Conservation (phyloP, 2,113 vertebrate species). For the Pipa parva region DNA sequence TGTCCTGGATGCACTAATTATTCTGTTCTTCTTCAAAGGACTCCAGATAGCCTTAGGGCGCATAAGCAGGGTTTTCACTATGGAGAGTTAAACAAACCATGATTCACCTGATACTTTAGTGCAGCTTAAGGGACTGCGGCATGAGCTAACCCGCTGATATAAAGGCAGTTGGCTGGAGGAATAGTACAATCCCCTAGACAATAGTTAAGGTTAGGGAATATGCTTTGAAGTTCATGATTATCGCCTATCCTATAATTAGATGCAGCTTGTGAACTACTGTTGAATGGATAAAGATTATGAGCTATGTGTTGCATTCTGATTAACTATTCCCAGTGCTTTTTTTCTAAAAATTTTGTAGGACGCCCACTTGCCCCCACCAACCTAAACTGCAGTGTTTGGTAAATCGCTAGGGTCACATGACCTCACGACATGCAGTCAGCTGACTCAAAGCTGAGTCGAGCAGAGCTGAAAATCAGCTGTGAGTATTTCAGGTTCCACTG, state of each 20-base stretch:
- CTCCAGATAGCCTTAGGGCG: conserved; percentile 1
- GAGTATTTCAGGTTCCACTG: too few species aligned
- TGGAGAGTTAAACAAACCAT: conserved; percentile 2
- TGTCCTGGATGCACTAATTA: conserved; percentile 27
- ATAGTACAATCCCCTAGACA: conserved; percentile 3
- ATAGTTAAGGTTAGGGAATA: not conserved
- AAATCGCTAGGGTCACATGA: too few species aligned
- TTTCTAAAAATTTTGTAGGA: too few species aligned
- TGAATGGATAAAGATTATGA: not conserved
- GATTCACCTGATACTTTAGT: conserved; percentile 4
- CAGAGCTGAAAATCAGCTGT: too few species aligned
- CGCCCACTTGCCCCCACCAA: too few species aligned
- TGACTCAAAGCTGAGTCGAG: too few species aligned
- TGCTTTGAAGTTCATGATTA: conserved; percentile 30
- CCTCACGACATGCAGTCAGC: too few species aligned
- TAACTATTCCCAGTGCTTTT: conserved; percentile 10
- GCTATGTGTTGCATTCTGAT: not conserved
- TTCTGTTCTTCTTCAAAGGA: conserved; percentile 31
- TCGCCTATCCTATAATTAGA: conserved; percentile 37
- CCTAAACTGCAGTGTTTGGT: too few species aligned
- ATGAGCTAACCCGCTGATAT: conserved; percentile 3
- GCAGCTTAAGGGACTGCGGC: not conserved
- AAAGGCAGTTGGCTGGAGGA: not conserved
- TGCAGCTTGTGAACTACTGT: conserved; percentile 5
- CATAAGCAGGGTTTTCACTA: not conserved